Evolutionary conservation across 2,113 vertebrate genomes (phyloP), one percentile per base, ranked within the genome.

Genomic region (Campylomormyrus tamandua): DNA sequence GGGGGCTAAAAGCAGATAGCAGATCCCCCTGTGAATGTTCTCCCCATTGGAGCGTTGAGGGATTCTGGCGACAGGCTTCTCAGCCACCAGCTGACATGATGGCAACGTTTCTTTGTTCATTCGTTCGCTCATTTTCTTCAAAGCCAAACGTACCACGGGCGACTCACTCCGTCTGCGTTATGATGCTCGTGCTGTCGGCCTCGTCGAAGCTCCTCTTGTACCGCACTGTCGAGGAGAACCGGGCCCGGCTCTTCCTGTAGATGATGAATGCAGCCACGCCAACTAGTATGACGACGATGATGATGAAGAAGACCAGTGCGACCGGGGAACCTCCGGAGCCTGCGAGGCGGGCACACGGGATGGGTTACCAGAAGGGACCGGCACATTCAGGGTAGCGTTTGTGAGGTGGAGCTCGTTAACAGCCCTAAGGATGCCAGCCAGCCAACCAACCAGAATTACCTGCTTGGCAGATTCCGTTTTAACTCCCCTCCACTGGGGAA

Each of bases 121-220:
- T 27, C 10, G n/a, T 0, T 19, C 4, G 27, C 24, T 8, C 15
- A 17, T 9, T 87, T 27, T 87, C 48, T 7, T 9, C 7, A 46
- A 87, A 88, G 87, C 39, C 87, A 46, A 56, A 24, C n/a, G 2
- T 9, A 9, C 17, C 8, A 1, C 3, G 0, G 35, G 19, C 21
- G 21, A 19, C 56, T 96, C 92, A 96, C 9, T 96, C 95, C 0
- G 66, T 91, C 0, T 94, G 92, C 2, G 93, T 93, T 53, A 97
- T 95, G 83, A 97, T 96, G 89, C 95, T 96, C 86, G 96, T 96
- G 66, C 94, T 95, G 92, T 98, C 98, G 0, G 95, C 93, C 24
- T 99, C 97, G 7, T 98, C 96, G 5, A 95, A 92, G 88, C 97
- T 97, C 91, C 97, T 96, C 91, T 97, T 94, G 89, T 99, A 99